A percentile compares a stretch with the other conserved stretches of the same genome.
Conservation (phyloP, 2,888 invertebrate species). For the Tuberolachnus salignus region DNA sequence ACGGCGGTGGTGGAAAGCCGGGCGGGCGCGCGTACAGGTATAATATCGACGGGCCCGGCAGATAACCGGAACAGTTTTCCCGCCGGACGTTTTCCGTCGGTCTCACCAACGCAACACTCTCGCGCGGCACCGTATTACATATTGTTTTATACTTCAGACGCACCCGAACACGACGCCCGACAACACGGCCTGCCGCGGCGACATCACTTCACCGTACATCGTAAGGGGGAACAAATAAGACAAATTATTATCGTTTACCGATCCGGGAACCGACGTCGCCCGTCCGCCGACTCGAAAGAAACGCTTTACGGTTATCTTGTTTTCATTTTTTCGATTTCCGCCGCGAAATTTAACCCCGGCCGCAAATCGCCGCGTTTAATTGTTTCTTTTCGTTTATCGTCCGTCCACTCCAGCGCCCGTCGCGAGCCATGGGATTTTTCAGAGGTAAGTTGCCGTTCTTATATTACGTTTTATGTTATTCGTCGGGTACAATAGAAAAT, state of each 20-base stretch:
- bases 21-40: too few species aligned
- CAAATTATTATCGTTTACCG: too few species aligned
- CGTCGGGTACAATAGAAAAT: not conserved
- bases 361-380: too few species aligned
- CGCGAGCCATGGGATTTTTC: constrained; percentile 35
- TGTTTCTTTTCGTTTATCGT: too few species aligned
- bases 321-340: too few species aligned
- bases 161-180: not conserved
- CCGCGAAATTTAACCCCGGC: too few species aligned
- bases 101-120: not conserved
- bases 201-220: too few species aligned
- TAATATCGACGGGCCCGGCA: not conserved
- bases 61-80: constrained; percentile 30
- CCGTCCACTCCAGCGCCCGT: too few species aligned
- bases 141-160: not conserved
- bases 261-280: too few species aligned
- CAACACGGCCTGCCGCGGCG: not conserved
- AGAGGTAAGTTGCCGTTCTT: constrained; percentile 22
- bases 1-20: not conserved
- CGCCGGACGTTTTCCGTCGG: constrained; percentile 1
- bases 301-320: too few species aligned
- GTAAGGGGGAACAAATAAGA: too few species aligned
- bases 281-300: too few species aligned
- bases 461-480: not conserved
- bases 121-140: not conserved